Evolutionary conservation across 2,888 invertebrate species (phyloP), one percentile per base, ranked within the genome.

Genomic region (Rotaria magnacalcarata): DNA sequence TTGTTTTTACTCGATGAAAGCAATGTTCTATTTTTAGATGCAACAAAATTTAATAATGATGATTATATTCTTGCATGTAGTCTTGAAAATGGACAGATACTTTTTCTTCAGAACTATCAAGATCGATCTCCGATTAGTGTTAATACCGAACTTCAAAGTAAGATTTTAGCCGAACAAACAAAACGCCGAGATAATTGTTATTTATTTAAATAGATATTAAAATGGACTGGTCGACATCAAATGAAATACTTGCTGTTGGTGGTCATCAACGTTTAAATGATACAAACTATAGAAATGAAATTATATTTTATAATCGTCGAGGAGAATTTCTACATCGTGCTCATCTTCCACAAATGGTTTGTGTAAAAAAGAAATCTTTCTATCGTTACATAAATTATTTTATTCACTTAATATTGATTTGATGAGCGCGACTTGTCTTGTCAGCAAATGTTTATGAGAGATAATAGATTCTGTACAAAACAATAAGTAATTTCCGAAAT

Each of bases 201-300:
- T 16, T 52, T 34, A 56, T 80, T 80, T 24, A 24, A 8, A 24
- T 88, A 91, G 91, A 90, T 84, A 87, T 92, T 54, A 90, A 95
- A 89, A 95, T 97, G 93, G 97, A 97, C 92, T 97, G 97, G 97
- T 96, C 96, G 87, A 97, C 96, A 91, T 96, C 96, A 2, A 94
- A 96, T 56, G 96, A 96, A 90, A 92, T 96, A 86, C 92, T 97
- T 87, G 97, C 96, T 0, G 96, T 97, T 0, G 96, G 96, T 84
- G 97, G 97, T 1, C 90, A 90, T 87, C 88, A 89, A 47, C 24
- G 8, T 4, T 88, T 90, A 47, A 88, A 89, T 74, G 90, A 90
- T 27, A 88, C 50, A 3, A 85, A 50, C 24, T 85, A 80, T 67
- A 94, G 93, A 89, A 96, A 96, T 91, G 92, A 95, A 87, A 93